Conservation (phyloP, 2,113 vertebrate species). For the Steatornis caripensis region DNA sequence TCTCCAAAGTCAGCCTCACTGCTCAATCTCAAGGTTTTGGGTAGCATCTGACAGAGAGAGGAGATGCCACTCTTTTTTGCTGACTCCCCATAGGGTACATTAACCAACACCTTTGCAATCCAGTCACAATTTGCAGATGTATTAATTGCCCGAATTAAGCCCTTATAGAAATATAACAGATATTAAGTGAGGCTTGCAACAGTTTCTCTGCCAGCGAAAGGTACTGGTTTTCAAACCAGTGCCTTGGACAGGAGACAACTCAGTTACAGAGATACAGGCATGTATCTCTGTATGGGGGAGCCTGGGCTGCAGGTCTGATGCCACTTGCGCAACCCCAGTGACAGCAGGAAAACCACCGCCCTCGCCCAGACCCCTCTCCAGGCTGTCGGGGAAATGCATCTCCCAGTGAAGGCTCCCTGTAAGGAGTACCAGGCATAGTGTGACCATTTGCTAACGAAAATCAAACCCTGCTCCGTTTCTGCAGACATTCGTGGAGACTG, state of each 20-base stretch:
- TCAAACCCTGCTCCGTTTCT: background rate
- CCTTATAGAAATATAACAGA: background rate
- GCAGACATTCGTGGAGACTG: background rate
- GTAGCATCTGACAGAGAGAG: background rate
- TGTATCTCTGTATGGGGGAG: no score
- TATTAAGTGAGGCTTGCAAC: background rate
- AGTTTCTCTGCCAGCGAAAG: background rate
- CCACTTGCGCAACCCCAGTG: background rate
- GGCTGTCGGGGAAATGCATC: background rate
- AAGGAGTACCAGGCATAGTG: background rate
- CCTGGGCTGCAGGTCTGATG: background rate
- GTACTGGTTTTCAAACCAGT: background rate
- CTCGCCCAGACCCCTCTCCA: background rate
- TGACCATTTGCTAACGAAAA: background rate
- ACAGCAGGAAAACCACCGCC: background rate
- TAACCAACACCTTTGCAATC: background rate
- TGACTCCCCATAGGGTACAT: background rate
- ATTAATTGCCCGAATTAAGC: background rate
- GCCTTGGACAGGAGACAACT: background rate
- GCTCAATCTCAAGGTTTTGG: conserved; percentile 24
- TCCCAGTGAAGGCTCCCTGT: background rate
- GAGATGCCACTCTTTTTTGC: background rate
- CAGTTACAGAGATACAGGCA: background rate
- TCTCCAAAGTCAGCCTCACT: conserved; percentile 50
- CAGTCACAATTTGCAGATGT: background rate